Evolutionary conservation across 2,888 invertebrate species (phyloP), one percentile per base, ranked within the genome.

Genomic region (Agapetus fuscipes): DNA sequence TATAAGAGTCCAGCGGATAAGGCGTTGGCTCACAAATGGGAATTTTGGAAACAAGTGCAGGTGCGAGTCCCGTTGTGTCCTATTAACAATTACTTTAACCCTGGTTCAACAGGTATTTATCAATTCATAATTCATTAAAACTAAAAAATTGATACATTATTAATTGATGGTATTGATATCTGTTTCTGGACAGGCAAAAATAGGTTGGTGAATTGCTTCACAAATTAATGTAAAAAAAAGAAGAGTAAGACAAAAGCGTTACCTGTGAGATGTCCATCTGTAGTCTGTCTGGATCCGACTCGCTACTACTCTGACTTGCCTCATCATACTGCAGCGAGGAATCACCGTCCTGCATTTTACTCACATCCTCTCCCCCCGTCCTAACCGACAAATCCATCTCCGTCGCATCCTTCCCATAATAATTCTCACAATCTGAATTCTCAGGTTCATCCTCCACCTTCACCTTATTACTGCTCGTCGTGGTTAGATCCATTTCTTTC

Each of bases 281-380:
- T 51, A 83, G 61, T 52, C 83, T 66, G 51, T 80, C 82, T 2
- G 81, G 81, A 63, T 85, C 84, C 1, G 83, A 82, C 49, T 78
- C 78, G 55, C 77, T 78, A 57, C 80, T 80, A 57, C 75, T 80
- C 48, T 75, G 72, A 53, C 76, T 76, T 54, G 72, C 74, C 30
- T 74, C 75, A 48, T 72, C 70, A 46, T 67, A 74, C 38, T 67
- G 67, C 17, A 68, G 65, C 35, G 69, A 58, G 48, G 65, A 72
- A 39, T 61, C 61, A 37, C 57, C 59, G 42, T 72, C 72, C 48
- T 34, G 33, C 24, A 39, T 55, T 41, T 54, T 54, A 35, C 48
- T 50, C 16, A 49, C 40, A 35, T 50, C 52, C 14, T 44, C 46
- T 11, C 35, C 28, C 52, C 15, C 57, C 45, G 45, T 37, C 20